A percentile compares a stretch with the other conserved stretches of the same genome.
phyloP scores from a whole-genome alignment of 1,140 invertebrate genomes.

The Melanaphis sacchari region DNA sequence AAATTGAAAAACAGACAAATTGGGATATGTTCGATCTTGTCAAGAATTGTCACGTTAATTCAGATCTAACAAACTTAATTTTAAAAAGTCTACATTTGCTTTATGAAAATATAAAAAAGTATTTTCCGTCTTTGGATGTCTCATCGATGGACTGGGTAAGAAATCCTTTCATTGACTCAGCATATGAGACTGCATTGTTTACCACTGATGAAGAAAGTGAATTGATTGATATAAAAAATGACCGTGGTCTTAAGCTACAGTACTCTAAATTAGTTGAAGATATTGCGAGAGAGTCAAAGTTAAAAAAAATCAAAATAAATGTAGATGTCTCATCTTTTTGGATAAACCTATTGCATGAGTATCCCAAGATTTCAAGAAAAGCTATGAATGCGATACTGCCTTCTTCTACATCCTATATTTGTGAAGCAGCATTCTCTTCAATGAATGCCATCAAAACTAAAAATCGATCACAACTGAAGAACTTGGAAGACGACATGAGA shows the following conservation, averaged over 20 bases:
- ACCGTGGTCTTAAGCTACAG: slow-evolving; percentile 22
- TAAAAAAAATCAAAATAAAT: slow-evolving; percentile 32
- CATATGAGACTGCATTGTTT: neutral
- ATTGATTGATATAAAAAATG: neutral
- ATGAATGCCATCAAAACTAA: too few species aligned
- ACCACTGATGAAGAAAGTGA: neutral
- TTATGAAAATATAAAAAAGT: neutral
- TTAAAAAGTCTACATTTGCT: neutral
- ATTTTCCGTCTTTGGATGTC: neutral
- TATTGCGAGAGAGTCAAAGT: neutral
- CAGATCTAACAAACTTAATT: slow-evolving; percentile 25
- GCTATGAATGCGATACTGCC: neutral
- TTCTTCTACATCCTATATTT: neutral
- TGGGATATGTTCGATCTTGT: neutral
- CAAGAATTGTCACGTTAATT: neutral
- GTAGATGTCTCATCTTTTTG: slow-evolving; percentile 28
- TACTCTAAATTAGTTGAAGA: slow-evolving; percentile 9
- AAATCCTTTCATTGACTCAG: neutral
- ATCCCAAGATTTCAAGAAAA: slow-evolving; percentile 28
- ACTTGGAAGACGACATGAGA: too few species aligned
- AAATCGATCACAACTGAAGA: too few species aligned
- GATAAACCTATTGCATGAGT: slow-evolving; percentile 8
- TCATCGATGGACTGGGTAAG: neutral
- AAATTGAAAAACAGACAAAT: neutral
- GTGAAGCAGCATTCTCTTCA: slow-evolving; percentile 18